Percentiles rank a stretch among this genome's conserved stretches.
phyloP scores from a whole-genome alignment of 2,113 vertebrate species.

The Cyprinodon tularosa region DNA sequence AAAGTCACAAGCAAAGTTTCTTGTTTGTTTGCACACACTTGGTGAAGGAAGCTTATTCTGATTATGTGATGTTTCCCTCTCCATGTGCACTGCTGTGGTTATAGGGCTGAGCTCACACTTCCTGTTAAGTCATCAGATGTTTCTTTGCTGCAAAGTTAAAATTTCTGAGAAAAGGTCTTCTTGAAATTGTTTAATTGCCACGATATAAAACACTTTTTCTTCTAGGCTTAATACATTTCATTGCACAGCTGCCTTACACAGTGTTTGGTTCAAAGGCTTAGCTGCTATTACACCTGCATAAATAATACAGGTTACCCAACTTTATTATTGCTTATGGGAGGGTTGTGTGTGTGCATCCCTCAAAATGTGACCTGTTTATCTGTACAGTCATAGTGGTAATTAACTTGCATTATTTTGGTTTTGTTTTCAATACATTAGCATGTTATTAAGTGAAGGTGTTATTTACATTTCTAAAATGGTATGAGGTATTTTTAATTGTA shows the following conservation, averaged over 20 bases:
- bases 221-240: neutral
- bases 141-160: neutral
- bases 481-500: neutral
- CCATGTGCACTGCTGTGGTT: constrained; percentile 23
- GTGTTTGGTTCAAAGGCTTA: neutral
- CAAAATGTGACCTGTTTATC: neutral
- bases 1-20: neutral
- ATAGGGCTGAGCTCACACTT: constrained; percentile 24
- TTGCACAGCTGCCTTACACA: too few relatives aligned
- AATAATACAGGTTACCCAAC: neutral
- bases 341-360: neutral
- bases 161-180: neutral
- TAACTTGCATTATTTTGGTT: neutral
- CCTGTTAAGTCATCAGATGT: constrained; percentile 48
- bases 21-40: neutral
- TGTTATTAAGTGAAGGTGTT: too few relatives aligned
- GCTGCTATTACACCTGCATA: neutral
- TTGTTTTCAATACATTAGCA: too few relatives aligned
- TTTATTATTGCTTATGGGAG: neutral
- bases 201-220: neutral
- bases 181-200: neutral
- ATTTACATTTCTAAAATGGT: neutral
- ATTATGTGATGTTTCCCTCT: neutral
- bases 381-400: neutral
- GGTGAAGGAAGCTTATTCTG: neutral